phyloP scores from a whole-genome alignment of 2,113 vertebrate genomes.

The Plecotus auritus region DNA sequence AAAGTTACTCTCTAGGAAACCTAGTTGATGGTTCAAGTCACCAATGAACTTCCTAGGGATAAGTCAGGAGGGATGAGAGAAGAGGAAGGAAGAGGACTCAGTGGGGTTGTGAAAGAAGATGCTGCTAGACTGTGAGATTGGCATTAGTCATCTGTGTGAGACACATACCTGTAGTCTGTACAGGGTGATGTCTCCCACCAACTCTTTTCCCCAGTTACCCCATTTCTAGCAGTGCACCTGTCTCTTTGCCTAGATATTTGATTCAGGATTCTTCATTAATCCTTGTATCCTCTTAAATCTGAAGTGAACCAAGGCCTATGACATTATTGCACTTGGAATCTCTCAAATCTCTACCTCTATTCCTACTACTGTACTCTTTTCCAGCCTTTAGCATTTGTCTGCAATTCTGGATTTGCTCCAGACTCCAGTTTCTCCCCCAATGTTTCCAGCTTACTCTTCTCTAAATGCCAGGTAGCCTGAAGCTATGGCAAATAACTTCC shows the following conservation, averaged over 20 bases:
- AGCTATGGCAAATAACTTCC: background rate
- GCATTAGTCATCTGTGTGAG: background rate
- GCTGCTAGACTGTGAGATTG: background rate
- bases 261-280: background rate
- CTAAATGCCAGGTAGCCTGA: background rate
- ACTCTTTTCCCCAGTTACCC: background rate
- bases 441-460: background rate
- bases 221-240: background rate
- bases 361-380: background rate
- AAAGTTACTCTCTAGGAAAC: background rate
- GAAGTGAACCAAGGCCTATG: background rate
- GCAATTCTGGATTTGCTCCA: background rate
- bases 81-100: background rate
- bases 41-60: background rate
- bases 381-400: background rate
- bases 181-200: background rate
- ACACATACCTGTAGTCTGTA: background rate
- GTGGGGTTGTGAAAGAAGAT: background rate
- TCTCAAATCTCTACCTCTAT: background rate
- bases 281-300: background rate
- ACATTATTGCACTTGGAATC: background rate
- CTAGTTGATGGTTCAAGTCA: background rate
- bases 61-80: background rate
- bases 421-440: background rate
- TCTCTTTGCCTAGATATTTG: background rate